Percentiles rank a stretch among this genome's conserved stretches.
Evolutionary conservation across 2,888 invertebrate species (phyloP).

Genomic region (Coelogynopora nodosa): DNA sequence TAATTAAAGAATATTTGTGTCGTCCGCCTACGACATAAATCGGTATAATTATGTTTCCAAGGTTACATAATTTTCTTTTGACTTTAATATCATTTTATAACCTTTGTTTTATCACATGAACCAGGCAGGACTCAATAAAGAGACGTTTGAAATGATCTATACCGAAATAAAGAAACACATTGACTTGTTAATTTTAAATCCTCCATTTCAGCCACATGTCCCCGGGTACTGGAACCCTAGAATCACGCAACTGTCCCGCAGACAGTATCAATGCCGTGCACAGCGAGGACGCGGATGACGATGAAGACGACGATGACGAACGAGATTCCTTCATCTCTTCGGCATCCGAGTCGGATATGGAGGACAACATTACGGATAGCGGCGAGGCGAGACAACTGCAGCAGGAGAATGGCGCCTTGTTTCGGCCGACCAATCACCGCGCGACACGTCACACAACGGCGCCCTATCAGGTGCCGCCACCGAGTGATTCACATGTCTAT

Average conservation of each 20-base stretch:
- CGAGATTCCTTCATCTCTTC: background rate
- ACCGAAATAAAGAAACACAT: no score
- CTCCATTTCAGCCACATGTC: background rate
- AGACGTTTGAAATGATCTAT: no score
- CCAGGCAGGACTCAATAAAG: no score
- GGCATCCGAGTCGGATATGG: background rate
- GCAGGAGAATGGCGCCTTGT: background rate
- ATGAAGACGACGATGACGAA: background rate
- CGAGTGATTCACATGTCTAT: background rate
- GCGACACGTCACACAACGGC: background rate
- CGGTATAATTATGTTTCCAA: no score
- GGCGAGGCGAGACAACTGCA: background rate
- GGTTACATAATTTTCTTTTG: no score
- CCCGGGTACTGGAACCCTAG: background rate
- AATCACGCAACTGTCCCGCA: background rate
- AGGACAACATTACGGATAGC: background rate
- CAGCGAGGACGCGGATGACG: background rate
- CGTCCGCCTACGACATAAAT: no score
- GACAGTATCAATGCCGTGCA: background rate
- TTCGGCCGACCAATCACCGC: background rate
- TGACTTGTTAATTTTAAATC: no score
- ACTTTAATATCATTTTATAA: no score
- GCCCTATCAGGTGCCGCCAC: background rate
- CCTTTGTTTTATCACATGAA: no score
- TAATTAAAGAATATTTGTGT: no score